Evolutionary conservation across 2,113 vertebrate species (phyloP).

Genomic region (Eulacestoma nigropectus): DNA sequence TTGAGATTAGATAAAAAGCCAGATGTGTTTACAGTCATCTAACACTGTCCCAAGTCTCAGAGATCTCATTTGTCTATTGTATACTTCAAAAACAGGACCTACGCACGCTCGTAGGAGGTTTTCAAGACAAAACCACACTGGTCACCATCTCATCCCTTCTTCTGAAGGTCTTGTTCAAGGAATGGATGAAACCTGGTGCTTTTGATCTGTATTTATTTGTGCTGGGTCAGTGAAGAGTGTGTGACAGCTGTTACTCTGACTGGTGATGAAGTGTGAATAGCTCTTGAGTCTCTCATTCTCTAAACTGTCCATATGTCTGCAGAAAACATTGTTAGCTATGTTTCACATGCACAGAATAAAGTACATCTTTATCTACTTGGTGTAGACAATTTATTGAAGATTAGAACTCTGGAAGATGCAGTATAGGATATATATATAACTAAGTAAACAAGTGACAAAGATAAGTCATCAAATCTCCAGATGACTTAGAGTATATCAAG

Average conservation of each 20-base stretch:
- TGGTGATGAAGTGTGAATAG: not conserved
- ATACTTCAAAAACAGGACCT: not conserved
- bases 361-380: not conserved
- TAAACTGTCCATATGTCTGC: not conserved
- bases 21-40: not conserved
- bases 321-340: not conserved
- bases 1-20: not conserved
- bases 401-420: not conserved
- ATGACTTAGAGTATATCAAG: not conserved
- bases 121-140: not conserved
- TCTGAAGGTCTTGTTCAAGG: not conserved
- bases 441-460: not conserved
- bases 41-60: not conserved
- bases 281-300: not conserved
- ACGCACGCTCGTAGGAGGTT: not conserved
- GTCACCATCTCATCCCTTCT: not conserved
- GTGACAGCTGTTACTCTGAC: not conserved
- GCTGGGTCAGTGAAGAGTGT: not conserved
- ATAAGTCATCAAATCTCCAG: not conserved
- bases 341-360: not conserved
- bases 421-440: not conserved
- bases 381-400: not conserved
- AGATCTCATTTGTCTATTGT: not conserved
- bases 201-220: not conserved
- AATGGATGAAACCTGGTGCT: not conserved